A percentile compares a stretch with the other conserved stretches of the same genome.
Evolutionary conservation across 2,888 invertebrate genomes (phyloP).

Genomic region (Watsonalla binaria): DNA sequence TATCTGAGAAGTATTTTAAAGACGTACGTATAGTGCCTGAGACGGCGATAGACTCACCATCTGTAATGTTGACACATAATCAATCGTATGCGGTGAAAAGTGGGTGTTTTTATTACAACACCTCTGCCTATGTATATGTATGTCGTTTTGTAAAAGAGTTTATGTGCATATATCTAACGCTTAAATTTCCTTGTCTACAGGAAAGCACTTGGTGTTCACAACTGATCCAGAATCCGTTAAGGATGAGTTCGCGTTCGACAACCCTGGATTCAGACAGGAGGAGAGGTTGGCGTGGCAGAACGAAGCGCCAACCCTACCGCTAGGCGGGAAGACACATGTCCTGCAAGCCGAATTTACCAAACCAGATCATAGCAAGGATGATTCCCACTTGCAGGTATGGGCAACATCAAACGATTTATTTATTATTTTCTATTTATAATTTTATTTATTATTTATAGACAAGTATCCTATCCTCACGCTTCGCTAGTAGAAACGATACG

Average conservation of each 20-base stretch:
- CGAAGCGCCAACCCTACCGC: slow-evolving; percentile 65
- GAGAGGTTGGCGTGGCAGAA: slow-evolving; percentile 66
- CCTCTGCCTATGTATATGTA: too few species aligned
- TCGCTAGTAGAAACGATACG: too few species aligned
- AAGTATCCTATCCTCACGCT: too few species aligned
- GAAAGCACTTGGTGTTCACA: slow-evolving; percentile 84
- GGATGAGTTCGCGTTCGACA: slow-evolving; percentile 88
- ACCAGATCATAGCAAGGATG: slow-evolving; percentile 66
- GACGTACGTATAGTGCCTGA: too few species aligned
- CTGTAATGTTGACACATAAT: too few species aligned
- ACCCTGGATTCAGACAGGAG: slow-evolving; percentile 84
- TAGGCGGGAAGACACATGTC: slow-evolving; percentile 57
- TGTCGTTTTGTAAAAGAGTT: slow-evolving; percentile 10
- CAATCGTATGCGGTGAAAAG: too few species aligned
- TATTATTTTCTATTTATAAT: too few species aligned
- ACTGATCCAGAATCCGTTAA: slow-evolving; percentile 88
- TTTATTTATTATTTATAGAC: too few species aligned
- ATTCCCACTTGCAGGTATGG: slow-evolving; percentile 58
- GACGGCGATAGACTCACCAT: too few species aligned
- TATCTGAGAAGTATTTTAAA: too few species aligned
- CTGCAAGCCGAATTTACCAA: slow-evolving; percentile 65
- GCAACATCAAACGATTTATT: too few species aligned
- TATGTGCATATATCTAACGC: slow-evolving; percentile 7
- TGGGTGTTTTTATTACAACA: too few species aligned
- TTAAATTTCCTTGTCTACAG: slow-evolving; percentile 59